These are phyloP conservation scores for Narcine bancroftii DNA, from an alignment of 2,113 vertebrate species.

Conservation along the genomic window DNA sequence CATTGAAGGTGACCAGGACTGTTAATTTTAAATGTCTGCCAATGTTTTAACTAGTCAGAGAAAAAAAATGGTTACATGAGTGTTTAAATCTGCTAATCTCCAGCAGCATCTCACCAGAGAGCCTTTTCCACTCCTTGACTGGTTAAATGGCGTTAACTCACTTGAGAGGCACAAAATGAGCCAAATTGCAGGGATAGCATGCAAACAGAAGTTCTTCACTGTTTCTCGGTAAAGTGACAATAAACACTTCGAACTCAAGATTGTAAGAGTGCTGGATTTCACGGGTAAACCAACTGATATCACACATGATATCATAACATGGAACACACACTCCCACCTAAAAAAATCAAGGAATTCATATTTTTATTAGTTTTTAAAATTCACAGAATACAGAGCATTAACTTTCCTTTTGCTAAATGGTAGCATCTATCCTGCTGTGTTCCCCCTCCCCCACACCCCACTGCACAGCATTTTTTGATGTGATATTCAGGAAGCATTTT, in stretches of 20 bases:
- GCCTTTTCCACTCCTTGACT: neutral
- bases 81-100: conserved; percentile 3
- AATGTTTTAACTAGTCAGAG: neutral
- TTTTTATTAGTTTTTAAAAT: neutral
- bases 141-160: neutral
- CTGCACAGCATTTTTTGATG: neutral
- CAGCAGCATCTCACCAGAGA: neutral
- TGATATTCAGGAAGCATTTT: conserved; percentile 6
- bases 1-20: neutral
- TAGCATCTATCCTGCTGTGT: neutral
- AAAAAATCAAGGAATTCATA: neutral
- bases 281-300: neutral
- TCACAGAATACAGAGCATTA: neutral
- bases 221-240: too few relatives aligned
- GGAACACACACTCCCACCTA: neutral
- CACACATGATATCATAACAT: neutral
- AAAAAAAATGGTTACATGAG: neutral
- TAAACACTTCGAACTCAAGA: too few relatives aligned
- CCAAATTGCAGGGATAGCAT: neutral
- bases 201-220: too few relatives aligned
- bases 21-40: neutral
- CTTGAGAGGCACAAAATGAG: neutral
- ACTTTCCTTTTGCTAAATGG: neutral
- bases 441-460: too few relatives aligned
- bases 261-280: neutral